These are phyloP conservation scores for Sinodicranocentrus sp. DNA, from an alignment of 2,888 invertebrate species.

Conservation along the genomic window DNA sequence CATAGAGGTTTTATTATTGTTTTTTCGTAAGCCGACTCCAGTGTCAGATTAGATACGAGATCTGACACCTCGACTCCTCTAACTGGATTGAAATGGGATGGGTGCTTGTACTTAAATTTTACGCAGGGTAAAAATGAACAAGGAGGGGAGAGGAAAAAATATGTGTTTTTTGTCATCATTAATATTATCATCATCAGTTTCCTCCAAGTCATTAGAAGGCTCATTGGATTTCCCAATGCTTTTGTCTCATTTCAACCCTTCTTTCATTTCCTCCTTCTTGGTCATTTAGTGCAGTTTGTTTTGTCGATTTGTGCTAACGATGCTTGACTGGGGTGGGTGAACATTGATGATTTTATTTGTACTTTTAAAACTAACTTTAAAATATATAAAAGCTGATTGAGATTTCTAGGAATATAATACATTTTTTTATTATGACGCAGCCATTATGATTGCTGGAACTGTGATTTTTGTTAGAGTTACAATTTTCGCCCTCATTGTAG, in stretches of 20 bases:
- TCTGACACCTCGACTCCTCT: slow-evolving; percentile 37
- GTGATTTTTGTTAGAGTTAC: too few species aligned
- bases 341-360: not conserved
- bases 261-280: slow-evolving; percentile 34
- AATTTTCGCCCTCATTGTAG: too few species aligned
- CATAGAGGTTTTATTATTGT: slow-evolving; percentile 7
- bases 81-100: slow-evolving; percentile 28
- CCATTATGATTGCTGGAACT: too few species aligned
- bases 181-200: slow-evolving; percentile 34
- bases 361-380: too few species aligned
- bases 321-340: not conserved
- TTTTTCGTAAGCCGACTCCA: slow-evolving; percentile 24
- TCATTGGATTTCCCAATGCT: slow-evolving; percentile 35
- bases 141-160: slow-evolving; percentile 20
- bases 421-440: too few species aligned
- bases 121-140: slow-evolving; percentile 23
- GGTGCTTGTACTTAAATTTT: slow-evolving; percentile 30
- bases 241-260: slow-evolving; percentile 31
- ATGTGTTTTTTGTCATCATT: slow-evolving; percentile 35
- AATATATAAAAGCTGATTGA: too few species aligned
- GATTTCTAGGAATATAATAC: too few species aligned
- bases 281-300: slow-evolving; percentile 21
- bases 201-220: slow-evolving; percentile 29
- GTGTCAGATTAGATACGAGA: slow-evolving; percentile 49
- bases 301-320: not conserved